Percentiles rank a stretch among this genome's conserved stretches.
These are phyloP conservation scores for Medauroidea extradentata DNA, from an alignment of 1,140 invertebrate species.

Conservation along the genomic window DNA sequence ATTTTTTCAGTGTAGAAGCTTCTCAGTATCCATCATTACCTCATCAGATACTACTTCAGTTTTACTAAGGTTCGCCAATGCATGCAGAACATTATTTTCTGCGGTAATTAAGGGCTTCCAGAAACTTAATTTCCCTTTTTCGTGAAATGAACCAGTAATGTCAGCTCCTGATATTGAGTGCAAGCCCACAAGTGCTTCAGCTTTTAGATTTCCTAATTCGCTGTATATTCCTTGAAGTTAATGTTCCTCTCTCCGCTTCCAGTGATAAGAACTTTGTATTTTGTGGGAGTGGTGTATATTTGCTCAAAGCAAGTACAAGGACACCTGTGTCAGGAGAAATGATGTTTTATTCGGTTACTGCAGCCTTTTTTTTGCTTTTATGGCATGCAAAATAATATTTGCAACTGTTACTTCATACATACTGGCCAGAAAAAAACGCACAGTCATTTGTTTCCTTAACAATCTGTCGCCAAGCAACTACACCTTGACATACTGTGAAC, in stretches of 20 bases:
- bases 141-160: not conserved
- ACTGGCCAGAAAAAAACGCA: not conserved
- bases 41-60: not conserved
- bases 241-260: not conserved
- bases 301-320: constrained; percentile 6
- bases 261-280: constrained; percentile 2
- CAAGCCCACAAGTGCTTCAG: not conserved
- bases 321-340: constrained; percentile 7
- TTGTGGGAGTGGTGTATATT: not conserved
- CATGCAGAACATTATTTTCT: not conserved
- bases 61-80: not conserved
- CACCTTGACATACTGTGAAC: not conserved
- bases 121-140: constrained; percentile 1
- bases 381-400: constrained; percentile 6
- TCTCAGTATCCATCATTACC: not conserved
- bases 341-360: not conserved
- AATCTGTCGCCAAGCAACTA: constrained; percentile 6
- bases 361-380: not conserved
- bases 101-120: not conserved
- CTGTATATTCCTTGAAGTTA: not conserved
- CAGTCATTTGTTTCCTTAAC: not conserved
- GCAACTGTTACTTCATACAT: not conserved
- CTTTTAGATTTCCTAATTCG: not conserved
- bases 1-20: too few species aligned
- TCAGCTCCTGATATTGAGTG: not conserved